Evolutionary conservation across 2,888 invertebrate genomes (phyloP).

Genomic region (Selenia dentaria): DNA sequence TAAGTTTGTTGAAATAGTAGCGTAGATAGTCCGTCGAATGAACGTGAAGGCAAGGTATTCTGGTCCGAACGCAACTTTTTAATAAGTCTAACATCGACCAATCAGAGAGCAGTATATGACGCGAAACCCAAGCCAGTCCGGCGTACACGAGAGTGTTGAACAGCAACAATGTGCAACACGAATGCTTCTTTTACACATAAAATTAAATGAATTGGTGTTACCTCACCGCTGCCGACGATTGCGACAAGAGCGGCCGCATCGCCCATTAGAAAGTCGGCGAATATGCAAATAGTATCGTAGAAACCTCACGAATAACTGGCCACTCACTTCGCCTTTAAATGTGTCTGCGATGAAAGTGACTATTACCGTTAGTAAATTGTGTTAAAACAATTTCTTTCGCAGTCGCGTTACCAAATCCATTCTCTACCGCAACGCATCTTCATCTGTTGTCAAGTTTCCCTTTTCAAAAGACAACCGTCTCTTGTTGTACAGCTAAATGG

Average conservation of each 20-base stretch:
- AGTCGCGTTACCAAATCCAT: conserved; percentile 53
- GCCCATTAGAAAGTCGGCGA: conserved; percentile 84
- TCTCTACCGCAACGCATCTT: conserved; percentile 28
- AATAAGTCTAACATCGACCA: conserved; percentile 52
- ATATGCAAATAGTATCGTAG: conserved; percentile 85
- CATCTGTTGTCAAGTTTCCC: conserved; percentile 32
- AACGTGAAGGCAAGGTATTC: conserved; percentile 61
- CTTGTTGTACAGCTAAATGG: conserved; percentile 47
- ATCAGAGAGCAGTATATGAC: conserved; percentile 48
- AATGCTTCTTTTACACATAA: conserved; percentile 67
- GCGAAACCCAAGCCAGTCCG: conserved; percentile 55
- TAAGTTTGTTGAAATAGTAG: conserved; percentile 54
- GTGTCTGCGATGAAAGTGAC: conserved; percentile 83
- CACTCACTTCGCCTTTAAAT: conserved; percentile 81
- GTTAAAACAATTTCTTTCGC: conserved; percentile 73
- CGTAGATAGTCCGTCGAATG: conserved; percentile 55
- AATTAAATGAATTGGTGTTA: conserved; percentile 81
- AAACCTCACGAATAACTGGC: conserved; percentile 84
- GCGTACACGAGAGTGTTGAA: conserved; percentile 52
- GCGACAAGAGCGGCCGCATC: conserved; percentile 81
- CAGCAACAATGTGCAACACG: conserved; percentile 67
- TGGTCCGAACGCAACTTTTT: conserved; percentile 63
- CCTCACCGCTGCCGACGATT: conserved; percentile 75
- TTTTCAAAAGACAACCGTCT: conserved; percentile 39
- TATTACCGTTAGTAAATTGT: conserved; percentile 79